Evolutionary conservation across 1,140 invertebrate genomes (phyloP).

Genomic region (Trichonephila clavipes): DNA sequence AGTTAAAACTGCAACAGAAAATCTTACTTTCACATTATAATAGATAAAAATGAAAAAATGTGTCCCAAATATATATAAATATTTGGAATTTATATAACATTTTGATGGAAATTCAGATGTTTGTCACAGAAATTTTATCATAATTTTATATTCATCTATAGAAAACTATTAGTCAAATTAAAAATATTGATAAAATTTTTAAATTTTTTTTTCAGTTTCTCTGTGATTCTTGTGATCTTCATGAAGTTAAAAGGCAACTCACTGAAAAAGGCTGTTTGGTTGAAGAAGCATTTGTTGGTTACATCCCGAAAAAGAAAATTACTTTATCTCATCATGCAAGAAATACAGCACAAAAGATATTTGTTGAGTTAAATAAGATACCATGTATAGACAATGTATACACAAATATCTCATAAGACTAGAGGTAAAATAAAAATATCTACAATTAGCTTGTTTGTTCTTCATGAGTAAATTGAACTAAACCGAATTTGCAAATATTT

Average conservation of each 20-base stretch:
- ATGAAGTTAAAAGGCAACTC: constrained; percentile 49
- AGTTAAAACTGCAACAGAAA: no score
- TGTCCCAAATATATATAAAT: no score
- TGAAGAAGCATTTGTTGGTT: constrained; percentile 68
- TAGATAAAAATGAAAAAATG: no score
- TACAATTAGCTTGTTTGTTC: no score
- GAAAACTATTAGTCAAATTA: neutral
- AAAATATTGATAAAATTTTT: neutral
- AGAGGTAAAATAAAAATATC: neutral
- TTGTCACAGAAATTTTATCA: no score
- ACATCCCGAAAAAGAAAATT: constrained; percentile 49
- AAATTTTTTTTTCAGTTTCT: constrained; percentile 49
- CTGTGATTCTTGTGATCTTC: constrained; percentile 47
- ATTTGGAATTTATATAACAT: no score
- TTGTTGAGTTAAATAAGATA: constrained; percentile 37
- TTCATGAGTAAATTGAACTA: no score
- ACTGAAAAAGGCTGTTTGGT: constrained; percentile 14
- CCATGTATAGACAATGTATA: constrained; percentile 54
- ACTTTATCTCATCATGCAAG: neutral
- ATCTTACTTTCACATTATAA: no score
- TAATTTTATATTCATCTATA: neutral
- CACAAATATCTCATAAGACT: constrained; percentile 41
- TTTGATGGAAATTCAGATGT: no score
- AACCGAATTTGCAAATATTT: no score
- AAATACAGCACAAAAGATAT: neutral